phyloP scores from a whole-genome alignment of 2,888 invertebrate genomes.

The Geophilus truncorum region DNA sequence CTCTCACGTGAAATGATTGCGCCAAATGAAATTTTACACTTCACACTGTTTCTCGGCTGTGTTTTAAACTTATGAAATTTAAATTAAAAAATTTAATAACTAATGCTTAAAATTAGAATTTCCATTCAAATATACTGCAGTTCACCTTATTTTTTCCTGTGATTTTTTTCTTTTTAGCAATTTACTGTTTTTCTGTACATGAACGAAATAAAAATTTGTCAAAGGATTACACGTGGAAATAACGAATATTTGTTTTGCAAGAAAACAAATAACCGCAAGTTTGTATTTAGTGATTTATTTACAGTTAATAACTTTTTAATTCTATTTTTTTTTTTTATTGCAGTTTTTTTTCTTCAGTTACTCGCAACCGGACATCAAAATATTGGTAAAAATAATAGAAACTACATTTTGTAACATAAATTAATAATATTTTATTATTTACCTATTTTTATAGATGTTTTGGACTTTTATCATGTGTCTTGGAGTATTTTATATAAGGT shows the following conservation, averaged over 20 bases:
- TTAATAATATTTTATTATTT: no score
- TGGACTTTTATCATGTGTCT: no score
- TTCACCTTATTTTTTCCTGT: background rate
- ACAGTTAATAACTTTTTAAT: no score
- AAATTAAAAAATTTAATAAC: background rate
- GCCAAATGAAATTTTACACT: conserved; percentile 10
- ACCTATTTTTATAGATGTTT: no score
- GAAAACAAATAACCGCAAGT: background rate
- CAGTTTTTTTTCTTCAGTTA: no score
- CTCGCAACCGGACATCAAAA: no score
- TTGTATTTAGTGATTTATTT: no score
- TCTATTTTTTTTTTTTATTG: no score
- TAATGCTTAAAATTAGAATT: background rate
- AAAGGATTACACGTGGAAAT: background rate
- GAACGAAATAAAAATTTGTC: background rate
- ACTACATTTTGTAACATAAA: no score
- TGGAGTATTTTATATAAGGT: no score
- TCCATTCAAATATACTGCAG: background rate
- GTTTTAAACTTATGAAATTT: no score
- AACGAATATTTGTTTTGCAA: background rate
- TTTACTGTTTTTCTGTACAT: background rate
- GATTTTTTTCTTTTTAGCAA: background rate
- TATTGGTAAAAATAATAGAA: no score
- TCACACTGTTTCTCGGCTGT: background rate
- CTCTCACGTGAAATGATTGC: conserved; percentile 1